A percentile compares a stretch with the other conserved stretches of the same genome.
These are phyloP conservation scores for Oophaga sylvatica DNA, from an alignment of 2,797 vertebrate genomes.

Conservation along the genomic window DNA sequence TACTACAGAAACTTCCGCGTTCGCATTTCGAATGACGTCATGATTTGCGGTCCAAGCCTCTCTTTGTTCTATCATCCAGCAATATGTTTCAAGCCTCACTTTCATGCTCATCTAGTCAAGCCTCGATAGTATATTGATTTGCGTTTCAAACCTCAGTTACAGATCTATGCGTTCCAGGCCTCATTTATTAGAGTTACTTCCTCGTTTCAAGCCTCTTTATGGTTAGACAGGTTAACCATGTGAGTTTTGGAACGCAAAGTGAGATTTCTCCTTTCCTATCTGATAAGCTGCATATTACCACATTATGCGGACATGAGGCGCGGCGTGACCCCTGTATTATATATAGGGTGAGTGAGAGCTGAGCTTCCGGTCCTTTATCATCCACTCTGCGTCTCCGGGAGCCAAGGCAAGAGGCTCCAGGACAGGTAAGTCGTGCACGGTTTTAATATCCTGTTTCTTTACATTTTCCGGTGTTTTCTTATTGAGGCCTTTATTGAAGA, in stretches of 20 bases:
- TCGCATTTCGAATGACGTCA: not conserved
- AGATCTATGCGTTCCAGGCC: not conserved
- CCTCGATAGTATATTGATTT: not conserved
- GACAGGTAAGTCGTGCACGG: not conserved
- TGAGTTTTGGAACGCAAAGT: slow-evolving; percentile 14
- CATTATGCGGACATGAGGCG: not conserved
- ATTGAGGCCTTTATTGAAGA: not conserved
- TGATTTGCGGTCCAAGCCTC: not conserved
- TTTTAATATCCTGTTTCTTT: too few relatives aligned
- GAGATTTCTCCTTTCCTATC: too few relatives aligned
- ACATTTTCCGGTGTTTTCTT: not conserved
- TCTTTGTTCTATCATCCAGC: too few relatives aligned
- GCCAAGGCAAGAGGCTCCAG: not conserved
- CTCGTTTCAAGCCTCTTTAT: slow-evolving; percentile 37
- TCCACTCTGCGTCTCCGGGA: not conserved
- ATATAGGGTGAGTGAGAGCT: not conserved
- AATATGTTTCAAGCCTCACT: slow-evolving; percentile 22
- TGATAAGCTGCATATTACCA: not conserved
- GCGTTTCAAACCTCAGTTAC: not conserved
- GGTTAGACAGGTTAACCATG: not conserved
- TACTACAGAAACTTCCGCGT: not conserved
- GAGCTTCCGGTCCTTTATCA: not conserved
- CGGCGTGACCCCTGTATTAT: not conserved
- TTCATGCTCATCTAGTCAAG: not conserved
- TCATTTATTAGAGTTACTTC: not conserved